phyloP scores from a whole-genome alignment of 1,140 invertebrate species.

The Cataglyphis hispanica region DNA sequence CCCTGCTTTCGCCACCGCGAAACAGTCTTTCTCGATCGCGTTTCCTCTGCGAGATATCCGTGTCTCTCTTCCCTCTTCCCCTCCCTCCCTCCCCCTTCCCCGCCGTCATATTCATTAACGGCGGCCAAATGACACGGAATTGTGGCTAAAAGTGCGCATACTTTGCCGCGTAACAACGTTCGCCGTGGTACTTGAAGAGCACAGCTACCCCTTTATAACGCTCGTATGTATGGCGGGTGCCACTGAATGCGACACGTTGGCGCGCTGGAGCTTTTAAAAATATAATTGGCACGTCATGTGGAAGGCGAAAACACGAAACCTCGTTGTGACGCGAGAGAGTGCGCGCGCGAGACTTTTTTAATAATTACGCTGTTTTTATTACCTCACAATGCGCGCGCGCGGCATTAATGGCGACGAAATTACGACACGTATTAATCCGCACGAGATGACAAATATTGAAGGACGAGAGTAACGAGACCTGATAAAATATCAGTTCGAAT shows the following conservation, averaged over 20 bases:
- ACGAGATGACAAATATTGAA: not conserved
- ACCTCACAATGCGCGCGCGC: slow-evolving; percentile 13
- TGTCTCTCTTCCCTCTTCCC: not conserved
- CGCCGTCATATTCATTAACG: slow-evolving; percentile 71
- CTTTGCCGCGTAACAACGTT: slow-evolving; percentile 53
- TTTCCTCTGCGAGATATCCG: not conserved
- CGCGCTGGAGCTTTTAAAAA: slow-evolving; percentile 56
- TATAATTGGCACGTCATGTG: slow-evolving; percentile 60
- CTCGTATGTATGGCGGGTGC: too few relatives aligned
- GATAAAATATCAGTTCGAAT: not conserved
- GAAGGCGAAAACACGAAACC: slow-evolving; percentile 46
- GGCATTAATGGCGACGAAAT: slow-evolving; percentile 44
- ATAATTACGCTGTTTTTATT: slow-evolving; percentile 61
- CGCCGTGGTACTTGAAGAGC: slow-evolving; percentile 32
- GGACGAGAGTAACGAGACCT: not conserved
- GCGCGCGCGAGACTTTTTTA: slow-evolving; percentile 39
- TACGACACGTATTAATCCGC: slow-evolving; percentile 34
- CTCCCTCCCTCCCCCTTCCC: not conserved
- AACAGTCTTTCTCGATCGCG: slow-evolving; percentile 41
- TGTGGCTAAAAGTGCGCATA: slow-evolving; percentile 73
- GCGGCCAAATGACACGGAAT: slow-evolving; percentile 75
- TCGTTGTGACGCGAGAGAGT: slow-evolving; percentile 34
- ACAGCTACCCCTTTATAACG: slow-evolving; percentile 6
- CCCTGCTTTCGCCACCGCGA: slow-evolving; percentile 23
- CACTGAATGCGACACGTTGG: not conserved